Base-by-base conservation (phyloP, 2,113 vertebrate species). In the Leptocoma aspasia region DNA sequence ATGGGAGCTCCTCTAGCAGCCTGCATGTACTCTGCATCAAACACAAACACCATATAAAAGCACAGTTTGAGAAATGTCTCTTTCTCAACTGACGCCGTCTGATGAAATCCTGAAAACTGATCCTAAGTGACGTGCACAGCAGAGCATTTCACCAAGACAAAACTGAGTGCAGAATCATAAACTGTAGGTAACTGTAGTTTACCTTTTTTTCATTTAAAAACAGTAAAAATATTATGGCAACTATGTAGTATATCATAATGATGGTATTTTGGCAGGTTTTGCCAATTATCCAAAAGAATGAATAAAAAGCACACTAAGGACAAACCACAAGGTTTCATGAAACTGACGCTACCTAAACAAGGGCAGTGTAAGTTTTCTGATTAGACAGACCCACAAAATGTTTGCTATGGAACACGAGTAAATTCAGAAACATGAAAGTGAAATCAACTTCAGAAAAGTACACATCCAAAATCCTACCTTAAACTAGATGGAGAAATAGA, bases 191-290 rank as follows among this genome's bases (percentile, higher is more conserved):
- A 49, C 11, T n/a, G n/a, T n/a, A n/a, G 9, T 7, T 63, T 20
- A 24, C 15, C 72, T 66, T 30, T n/a, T 16, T 24, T 61, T 20
- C 12, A 30, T 68, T 42, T 56, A 54, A 30, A 63, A 84, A 0
- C 22, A 59, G 11, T 15, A 79, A 64, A 59, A 92, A 24, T 10
- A 33, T 18, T 60, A 68, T 1, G 9, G 33, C 10, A 88, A 85
- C 30, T 33, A 56, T 0, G 15, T 9, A 50, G 14, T 13, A 3
- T n/a, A 41, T 3, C 3, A 1, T 8, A 60, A 37, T 2, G 6
- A 47, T 6, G 7, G 1, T 44, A 66, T 23, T 80, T 39, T 35
- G 19, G 21, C 33, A 87, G 23, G 27, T 61, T 79, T 90, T 53
- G n/a, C 71, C 61, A 72, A 57, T 64, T 64, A 65, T 2, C 14